Conservation (phyloP, 2,888 invertebrate genomes). For the Drosophila picticornis region DNA sequence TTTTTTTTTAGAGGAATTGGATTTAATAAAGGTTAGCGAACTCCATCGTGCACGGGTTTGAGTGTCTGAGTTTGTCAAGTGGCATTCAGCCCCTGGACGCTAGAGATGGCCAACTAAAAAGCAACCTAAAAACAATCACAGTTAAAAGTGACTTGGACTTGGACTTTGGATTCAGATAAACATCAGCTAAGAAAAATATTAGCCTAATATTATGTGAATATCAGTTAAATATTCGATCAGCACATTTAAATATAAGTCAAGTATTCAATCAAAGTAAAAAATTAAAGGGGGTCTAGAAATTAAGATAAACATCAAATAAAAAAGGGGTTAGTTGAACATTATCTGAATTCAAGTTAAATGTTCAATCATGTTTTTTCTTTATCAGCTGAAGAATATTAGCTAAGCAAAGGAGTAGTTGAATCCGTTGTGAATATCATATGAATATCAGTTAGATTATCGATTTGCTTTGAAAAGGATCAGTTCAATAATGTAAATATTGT, state of each 20-base stretch:
- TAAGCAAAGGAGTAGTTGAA: too few relatives aligned
- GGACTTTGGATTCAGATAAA: not conserved
- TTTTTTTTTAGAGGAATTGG: not conserved
- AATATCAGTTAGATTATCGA: not conserved
- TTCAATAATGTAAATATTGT: too few relatives aligned
- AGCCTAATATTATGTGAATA: not conserved
- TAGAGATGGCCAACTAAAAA: slow-evolving; percentile 63
- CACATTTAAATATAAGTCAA: too few relatives aligned
- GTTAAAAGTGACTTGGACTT: too few relatives aligned
- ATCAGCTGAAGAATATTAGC: too few relatives aligned
- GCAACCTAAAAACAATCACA: slow-evolving; percentile 41
- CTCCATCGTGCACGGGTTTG: slow-evolving; percentile 79
- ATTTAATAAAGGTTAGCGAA: slow-evolving; percentile 41
- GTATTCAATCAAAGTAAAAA: too few relatives aligned
- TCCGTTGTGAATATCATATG: too few relatives aligned
- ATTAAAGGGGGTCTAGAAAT: too few relatives aligned
- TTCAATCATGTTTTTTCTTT: too few relatives aligned
- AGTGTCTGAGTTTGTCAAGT: slow-evolving; percentile 62
- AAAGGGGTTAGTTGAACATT: too few relatives aligned
- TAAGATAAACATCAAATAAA: too few relatives aligned
- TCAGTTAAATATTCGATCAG: not conserved
- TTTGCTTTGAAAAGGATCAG: not conserved
- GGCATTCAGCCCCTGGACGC: slow-evolving; percentile 74
- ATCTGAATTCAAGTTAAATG: too few relatives aligned
- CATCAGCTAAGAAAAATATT: not conserved